These are phyloP conservation scores for Okamejei kenojei DNA, from an alignment of 2,797 vertebrate genomes.

Conservation along the genomic window DNA sequence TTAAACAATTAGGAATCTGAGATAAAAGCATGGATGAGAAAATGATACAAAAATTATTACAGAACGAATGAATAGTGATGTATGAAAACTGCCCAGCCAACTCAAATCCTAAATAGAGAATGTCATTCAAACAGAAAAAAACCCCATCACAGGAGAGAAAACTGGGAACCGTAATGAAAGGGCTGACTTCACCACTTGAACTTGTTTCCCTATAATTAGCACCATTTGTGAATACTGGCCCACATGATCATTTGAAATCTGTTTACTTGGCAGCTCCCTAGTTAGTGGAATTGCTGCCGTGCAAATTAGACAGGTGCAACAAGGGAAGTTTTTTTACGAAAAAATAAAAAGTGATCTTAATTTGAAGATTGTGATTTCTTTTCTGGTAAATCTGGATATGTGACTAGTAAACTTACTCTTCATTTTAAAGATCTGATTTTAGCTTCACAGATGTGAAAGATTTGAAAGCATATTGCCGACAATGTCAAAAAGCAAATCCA, in stretches of 20 bases:
- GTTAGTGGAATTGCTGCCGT: constrained; percentile 17
- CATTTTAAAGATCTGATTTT: background rate
- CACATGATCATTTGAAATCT: constrained; percentile 34
- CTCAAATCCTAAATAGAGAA: constrained; percentile 21
- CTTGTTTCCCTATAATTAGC: constrained; percentile 33
- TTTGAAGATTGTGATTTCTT: constrained; percentile 10
- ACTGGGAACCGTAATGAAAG: constrained; percentile 34
- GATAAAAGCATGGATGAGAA: background rate
- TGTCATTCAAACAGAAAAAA: constrained; percentile 15
- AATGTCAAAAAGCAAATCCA: background rate
- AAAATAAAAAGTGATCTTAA: constrained; percentile 27
- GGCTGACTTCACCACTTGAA: constrained; percentile 32
- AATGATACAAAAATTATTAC: constrained; percentile 11
- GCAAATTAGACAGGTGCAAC: constrained; percentile 37
- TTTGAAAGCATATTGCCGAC: background rate
- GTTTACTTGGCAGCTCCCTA: constrained; percentile 28
- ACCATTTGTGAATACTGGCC: constrained; percentile 31
- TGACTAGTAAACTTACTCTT: background rate
- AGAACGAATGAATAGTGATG: background rate
- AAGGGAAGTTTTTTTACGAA: background rate
- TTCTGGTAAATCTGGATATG: constrained; percentile 13
- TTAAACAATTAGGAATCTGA: background rate
- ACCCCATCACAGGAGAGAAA: constrained; percentile 17
- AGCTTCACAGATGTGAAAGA: background rate
- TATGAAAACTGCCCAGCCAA: background rate